Evolutionary conservation across 1,140 invertebrate genomes (phyloP), one percentile per base, ranked within the genome.

Genomic region (Scaptomyza hsui): DNA sequence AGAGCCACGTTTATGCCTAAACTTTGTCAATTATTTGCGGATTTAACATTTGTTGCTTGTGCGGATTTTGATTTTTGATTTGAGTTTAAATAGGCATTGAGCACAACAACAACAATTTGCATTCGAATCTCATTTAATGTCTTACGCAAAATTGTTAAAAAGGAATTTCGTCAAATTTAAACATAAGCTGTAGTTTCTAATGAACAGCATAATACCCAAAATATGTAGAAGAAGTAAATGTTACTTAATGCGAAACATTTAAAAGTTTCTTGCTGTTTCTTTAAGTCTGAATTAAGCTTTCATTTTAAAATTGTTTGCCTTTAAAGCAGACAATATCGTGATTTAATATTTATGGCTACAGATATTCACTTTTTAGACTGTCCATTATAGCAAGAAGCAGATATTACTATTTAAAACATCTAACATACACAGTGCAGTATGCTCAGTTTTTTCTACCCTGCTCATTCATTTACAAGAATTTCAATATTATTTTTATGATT

Each of bases 1-100:
- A 70, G 80, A 73, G 75, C 80, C 81, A 85, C 80, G 77, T 85
- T 85, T 85, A 85, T 85, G 80, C 77, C 80, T 86, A 85, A 85
- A 85, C 80, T 85, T 85, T 85, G 80, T 85, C 80, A 85, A 85
- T 85, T 85, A 85, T 85, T 85, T 85, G 80, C 81, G 80, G 80
- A 85, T 85, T 85, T 81, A 85, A 80, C 81, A 85, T 85, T 85
- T 85, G 80, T 80, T 80, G 80, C 81, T 85, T 83, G 81, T 85
- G 82, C 76, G 80, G 80, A 85, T 85, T 85, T 85, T 80, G 80
- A 85, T 85, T 86, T 85, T 86, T 85, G 80, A 85, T 85, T 86
- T 57, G 60, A 86, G 69, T 77, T 86, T 86, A 73, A 83, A 83
- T 86, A 55, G 72, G 52, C 76, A 78, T 59, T 56, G 53, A 47